Conservation (phyloP, 2,888 invertebrate species). For the Yponomeuta evonymella region DNA sequence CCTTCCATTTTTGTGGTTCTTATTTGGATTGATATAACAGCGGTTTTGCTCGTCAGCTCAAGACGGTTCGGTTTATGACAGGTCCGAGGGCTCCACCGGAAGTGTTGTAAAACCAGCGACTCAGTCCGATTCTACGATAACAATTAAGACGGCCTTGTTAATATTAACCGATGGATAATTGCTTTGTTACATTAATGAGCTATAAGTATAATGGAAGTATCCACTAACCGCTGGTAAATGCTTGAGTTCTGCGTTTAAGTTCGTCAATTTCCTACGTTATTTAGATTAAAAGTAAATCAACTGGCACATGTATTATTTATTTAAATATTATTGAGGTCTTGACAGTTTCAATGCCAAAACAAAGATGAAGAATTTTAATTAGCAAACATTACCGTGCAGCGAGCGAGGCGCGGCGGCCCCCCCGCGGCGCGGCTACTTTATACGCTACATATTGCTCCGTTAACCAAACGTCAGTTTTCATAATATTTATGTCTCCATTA, state of each 20-base stretch:
- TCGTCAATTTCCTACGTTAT: background rate
- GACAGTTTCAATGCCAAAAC: slow-evolving; percentile 20
- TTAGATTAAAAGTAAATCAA: background rate
- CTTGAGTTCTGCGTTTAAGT: background rate
- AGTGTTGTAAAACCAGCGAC: slow-evolving; percentile 59
- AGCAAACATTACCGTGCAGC: slow-evolving; percentile 45
- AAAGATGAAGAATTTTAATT: slow-evolving; percentile 68
- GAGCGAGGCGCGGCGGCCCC: slow-evolving; percentile 41
- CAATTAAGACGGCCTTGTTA: slow-evolving; percentile 69
- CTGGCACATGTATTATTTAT: background rate
- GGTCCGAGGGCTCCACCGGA: slow-evolving; percentile 58
- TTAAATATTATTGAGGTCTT: slow-evolving; percentile 1
- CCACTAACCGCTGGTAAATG: background rate
- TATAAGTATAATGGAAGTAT: background rate
- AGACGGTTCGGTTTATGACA: slow-evolving; percentile 41
- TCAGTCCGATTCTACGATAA: slow-evolving; percentile 64
- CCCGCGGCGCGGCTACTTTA: slow-evolving; percentile 34
- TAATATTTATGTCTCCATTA: slow-evolving; percentile 70
- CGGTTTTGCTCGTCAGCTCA: slow-evolving; percentile 14
- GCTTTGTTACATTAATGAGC: slow-evolving; percentile 26
- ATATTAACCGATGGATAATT: slow-evolving; percentile 66
- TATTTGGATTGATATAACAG: slow-evolving; percentile 10
- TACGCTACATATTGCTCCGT: slow-evolving; percentile 54
- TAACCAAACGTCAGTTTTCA: slow-evolving; percentile 70
- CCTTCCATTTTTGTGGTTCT: background rate